phyloP scores from a whole-genome alignment of 2,888 invertebrate species.

The Drosophila neotestacea region DNA sequence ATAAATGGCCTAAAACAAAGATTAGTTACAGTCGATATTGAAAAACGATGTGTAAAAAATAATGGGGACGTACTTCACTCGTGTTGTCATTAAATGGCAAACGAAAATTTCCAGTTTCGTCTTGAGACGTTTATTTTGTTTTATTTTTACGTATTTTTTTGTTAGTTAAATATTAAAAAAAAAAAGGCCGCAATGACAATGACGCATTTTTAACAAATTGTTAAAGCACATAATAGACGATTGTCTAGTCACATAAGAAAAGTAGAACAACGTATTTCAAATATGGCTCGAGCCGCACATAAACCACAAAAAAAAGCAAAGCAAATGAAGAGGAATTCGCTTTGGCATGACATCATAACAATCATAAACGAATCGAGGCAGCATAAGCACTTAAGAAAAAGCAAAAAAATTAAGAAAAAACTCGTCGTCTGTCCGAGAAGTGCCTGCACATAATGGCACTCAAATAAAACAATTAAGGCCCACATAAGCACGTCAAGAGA shows the following conservation, averaged over 20 bases:
- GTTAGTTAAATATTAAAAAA: slow-evolving; percentile 59
- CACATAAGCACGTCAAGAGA: slow-evolving; percentile 72
- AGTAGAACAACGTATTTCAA: slow-evolving; percentile 70
- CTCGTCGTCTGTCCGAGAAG: slow-evolving; percentile 51
- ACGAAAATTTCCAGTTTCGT: slow-evolving; percentile 52
- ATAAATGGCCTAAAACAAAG: slow-evolving; percentile 38
- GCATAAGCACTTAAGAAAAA: slow-evolving; percentile 59
- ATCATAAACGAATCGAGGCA: slow-evolving; percentile 63
- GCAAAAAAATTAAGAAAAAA: slow-evolving; percentile 17
- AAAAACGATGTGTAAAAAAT: slow-evolving; percentile 38
- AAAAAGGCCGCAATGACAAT: slow-evolving; percentile 62
- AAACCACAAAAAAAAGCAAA: slow-evolving; percentile 32
- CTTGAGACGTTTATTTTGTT: slow-evolving; percentile 25
- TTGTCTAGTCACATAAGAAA: slow-evolving; percentile 63
- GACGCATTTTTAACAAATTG: slow-evolving; percentile 71
- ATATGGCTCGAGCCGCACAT: slow-evolving; percentile 54
- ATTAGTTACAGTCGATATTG: slow-evolving; percentile 32
- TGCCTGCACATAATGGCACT: slow-evolving; percentile 79
- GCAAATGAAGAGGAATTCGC: slow-evolving; percentile 67
- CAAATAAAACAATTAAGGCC: slow-evolving; percentile 79
- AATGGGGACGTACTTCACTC: slow-evolving; percentile 24
- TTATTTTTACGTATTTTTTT: slow-evolving; percentile 24
- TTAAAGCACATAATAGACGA: slow-evolving; percentile 69
- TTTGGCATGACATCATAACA: slow-evolving; percentile 76
- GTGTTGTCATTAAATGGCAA: slow-evolving; percentile 39